Evolutionary conservation across 1,140 invertebrate species (phyloP), one percentile per base, ranked within the genome.

Genomic region (Drosophila albomicans): DNA sequence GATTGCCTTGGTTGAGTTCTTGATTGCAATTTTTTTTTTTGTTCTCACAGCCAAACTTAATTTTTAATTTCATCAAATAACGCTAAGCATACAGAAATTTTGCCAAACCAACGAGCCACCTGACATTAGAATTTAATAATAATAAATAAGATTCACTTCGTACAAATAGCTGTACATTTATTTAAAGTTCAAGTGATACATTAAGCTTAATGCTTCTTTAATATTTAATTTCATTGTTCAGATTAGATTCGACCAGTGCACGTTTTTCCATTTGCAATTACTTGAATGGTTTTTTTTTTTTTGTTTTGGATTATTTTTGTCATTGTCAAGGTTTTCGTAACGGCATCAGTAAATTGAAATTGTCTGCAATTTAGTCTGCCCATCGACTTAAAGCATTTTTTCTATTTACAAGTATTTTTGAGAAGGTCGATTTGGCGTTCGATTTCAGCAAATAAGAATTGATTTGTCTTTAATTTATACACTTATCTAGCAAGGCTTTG

Each of bases 211-310:
- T 62, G 57, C 67, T 63, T 63, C 56, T 73, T 75, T 72, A 65
- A 78, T 72, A 59, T 65, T 65, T 58, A 58, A 59, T 61, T 71
- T 65, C 43, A 59, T 59, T 58, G 43, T n/a, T 28, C 20, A 15
- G 16, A 70, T 65, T 75, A 15, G 71, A 10, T 61, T 38, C 45
- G n/a, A 46, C 52, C 65, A 57, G 75, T 81, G 78, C 82, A 87
- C 82, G 82, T 88, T 88, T 87, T 82, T 79, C 82, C 70, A 87
- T 88, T 88, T 80, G 84, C 82, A 82, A 87, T 87, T 85, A 86
- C 75, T 58, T 48, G 63, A 32, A 62, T 67, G 32, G 63, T 52
- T 70, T 63, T 25, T 25, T 25, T 25, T 25, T 20, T 20, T 3
- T 3, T 20, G 1, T 20, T 20, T 25, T 25, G 3, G 20, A 4